Conservation (phyloP, 1,140 invertebrate species). For the Trigoniulus corallinus region DNA sequence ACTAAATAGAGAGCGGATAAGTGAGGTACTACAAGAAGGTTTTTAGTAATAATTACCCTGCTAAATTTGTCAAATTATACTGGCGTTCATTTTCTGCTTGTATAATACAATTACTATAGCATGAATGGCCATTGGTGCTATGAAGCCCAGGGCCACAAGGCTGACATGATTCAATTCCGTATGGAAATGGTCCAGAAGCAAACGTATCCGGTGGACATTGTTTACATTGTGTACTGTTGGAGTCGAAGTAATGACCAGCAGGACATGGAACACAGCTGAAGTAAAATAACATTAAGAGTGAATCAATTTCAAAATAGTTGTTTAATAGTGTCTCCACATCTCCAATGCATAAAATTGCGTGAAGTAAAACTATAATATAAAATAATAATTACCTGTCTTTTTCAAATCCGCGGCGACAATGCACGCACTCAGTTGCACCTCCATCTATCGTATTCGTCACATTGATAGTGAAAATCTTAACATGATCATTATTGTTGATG, state of each 20-base stretch:
- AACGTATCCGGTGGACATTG: conserved; percentile 33
- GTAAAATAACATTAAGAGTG: conserved; percentile 1
- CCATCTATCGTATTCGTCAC: conserved; percentile 41
- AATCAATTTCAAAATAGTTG: background rate
- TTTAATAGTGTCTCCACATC: background rate
- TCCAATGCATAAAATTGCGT: background rate
- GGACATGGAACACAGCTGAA: conserved; percentile 38
- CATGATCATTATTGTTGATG: conserved; percentile 20
- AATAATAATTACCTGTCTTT: conserved; percentile 13
- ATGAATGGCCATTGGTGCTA: conserved; percentile 23
- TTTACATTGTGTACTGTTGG: conserved; percentile 20
- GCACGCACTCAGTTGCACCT: conserved; percentile 34
- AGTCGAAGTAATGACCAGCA: conserved; percentile 30
- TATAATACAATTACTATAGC: conserved; percentile 26
- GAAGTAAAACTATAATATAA: conserved; percentile 1
- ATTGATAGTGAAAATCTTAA: conserved; percentile 36
- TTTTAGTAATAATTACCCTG: conserved; percentile 26
- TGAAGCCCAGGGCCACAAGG: conserved; percentile 33
- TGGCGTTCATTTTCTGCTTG: conserved; percentile 19
- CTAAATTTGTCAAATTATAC: conserved; percentile 31
- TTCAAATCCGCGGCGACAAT: conserved; percentile 30
- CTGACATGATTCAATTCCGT: conserved; percentile 30
- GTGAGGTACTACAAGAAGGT: no score
- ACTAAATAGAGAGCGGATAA: no score
- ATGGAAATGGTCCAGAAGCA: conserved; percentile 28